A percentile compares a stretch with the other conserved stretches of the same genome.
Evolutionary conservation across 2,888 invertebrate species (phyloP).

Genomic region (Ornithoptera priamus): DNA sequence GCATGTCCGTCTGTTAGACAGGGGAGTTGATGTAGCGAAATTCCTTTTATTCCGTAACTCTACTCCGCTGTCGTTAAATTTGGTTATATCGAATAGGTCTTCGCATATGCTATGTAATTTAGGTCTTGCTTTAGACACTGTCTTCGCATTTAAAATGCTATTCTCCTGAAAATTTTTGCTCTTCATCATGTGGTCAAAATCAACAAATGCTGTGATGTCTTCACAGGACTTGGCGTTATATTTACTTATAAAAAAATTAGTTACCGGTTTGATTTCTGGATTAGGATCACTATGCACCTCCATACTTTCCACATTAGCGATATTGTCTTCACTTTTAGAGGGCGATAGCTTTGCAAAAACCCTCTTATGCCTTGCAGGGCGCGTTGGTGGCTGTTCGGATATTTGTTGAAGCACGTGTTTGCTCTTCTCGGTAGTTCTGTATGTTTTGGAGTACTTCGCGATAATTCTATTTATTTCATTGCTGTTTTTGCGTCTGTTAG

Average conservation of each 20-base stretch:
- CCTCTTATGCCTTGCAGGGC: constrained; percentile 59
- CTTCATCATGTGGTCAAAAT: constrained; percentile 58
- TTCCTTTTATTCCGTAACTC: constrained; percentile 50
- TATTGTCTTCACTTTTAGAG: constrained; percentile 71
- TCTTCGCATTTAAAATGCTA: constrained; percentile 67
- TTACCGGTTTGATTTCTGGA: constrained; percentile 41
- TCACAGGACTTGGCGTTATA: constrained; percentile 71
- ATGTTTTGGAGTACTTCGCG: constrained; percentile 74
- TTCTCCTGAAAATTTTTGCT: constrained; percentile 68
- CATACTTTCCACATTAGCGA: constrained; percentile 59
- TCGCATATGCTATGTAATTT: constrained; percentile 64
- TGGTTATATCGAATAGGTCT: constrained; percentile 48
- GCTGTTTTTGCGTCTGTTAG: constrained; percentile 75
- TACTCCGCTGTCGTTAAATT: constrained; percentile 60
- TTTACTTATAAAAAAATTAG: constrained; percentile 52
- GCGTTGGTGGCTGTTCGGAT: constrained; percentile 52
- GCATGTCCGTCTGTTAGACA: constrained; percentile 62
- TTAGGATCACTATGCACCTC: constrained; percentile 54
- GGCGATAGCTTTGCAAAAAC: constrained; percentile 48
- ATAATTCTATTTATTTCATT: constrained; percentile 78
- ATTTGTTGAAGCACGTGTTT: constrained; percentile 44
- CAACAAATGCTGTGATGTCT: constrained; percentile 66
- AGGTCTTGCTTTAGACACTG: constrained; percentile 43
- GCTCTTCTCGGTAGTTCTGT: constrained; percentile 58
- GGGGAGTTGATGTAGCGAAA: constrained; percentile 67